Percentiles rank a stretch among this genome's conserved stretches.
These are phyloP conservation scores for Pelosia muscerda DNA, from an alignment of 2,888 invertebrate species.

Conservation along the genomic window DNA sequence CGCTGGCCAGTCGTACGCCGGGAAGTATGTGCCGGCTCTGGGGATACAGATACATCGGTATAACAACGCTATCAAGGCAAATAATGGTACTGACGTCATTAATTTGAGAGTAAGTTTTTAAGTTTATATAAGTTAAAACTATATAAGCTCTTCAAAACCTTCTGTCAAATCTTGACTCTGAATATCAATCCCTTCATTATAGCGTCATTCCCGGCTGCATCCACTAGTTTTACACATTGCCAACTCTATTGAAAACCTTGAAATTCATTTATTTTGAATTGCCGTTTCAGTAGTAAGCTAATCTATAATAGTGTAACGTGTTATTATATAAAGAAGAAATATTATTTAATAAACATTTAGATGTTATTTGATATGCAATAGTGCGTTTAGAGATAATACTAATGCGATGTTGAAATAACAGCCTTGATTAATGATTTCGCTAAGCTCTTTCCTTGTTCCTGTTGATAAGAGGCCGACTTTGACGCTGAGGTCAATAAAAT, in stretches of 20 bases:
- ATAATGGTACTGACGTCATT: conserved; percentile 49
- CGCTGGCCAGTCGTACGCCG: conserved; percentile 87
- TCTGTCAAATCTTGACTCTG: background rate
- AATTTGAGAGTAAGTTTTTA: conserved; percentile 68
- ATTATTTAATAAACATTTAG: background rate
- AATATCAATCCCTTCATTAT: background rate
- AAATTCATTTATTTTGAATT: background rate
- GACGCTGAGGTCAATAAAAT: background rate
- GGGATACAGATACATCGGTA: conserved; percentile 69
- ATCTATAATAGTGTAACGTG: background rate
- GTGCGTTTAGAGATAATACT: background rate
- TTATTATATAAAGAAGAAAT: background rate
- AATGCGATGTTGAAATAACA: background rate
- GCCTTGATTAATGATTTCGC: background rate
- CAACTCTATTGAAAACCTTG: background rate
- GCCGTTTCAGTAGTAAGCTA: too few species aligned
- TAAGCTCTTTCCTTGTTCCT: background rate
- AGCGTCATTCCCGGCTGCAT: background rate
- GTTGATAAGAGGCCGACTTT: background rate
- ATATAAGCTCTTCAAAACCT: too few species aligned
- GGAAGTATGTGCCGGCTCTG: conserved; percentile 83
- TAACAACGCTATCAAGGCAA: conserved; percentile 15
- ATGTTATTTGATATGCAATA: background rate
- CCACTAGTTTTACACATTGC: background rate
- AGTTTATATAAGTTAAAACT: too few species aligned